A percentile compares a stretch with the other conserved stretches of the same genome.
Conservation (phyloP, 1,140 invertebrate species). For the Agrilus planipennis region DNA sequence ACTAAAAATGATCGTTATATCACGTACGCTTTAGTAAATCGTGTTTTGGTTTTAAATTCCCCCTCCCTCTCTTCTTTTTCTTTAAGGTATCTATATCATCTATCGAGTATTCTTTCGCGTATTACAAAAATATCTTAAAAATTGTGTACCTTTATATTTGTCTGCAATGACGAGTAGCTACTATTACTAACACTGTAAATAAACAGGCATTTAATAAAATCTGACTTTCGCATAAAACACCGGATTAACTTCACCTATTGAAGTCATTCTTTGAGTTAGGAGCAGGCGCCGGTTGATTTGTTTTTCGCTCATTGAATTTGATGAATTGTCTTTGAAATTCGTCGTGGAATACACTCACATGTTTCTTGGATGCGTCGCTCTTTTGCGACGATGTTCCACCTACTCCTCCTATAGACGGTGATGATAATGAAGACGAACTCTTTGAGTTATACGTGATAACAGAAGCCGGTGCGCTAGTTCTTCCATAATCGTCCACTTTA, state of each 20-base stretch:
- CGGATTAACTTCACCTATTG: constrained; percentile 26
- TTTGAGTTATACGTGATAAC: constrained; percentile 32
- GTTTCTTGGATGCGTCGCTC: constrained; percentile 10
- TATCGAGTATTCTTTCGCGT: too few relatives aligned
- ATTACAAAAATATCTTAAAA: too few relatives aligned
- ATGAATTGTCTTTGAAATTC: constrained; percentile 31
- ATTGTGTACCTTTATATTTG: too few relatives aligned
- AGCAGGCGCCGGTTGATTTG: constrained; percentile 10
- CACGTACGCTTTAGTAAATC: too few relatives aligned
- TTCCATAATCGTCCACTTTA: constrained; percentile 13
- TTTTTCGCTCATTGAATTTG: constrained; percentile 15
- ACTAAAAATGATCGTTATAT: too few relatives aligned
- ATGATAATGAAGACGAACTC: constrained; percentile 13
- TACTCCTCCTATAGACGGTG: constrained; percentile 2
- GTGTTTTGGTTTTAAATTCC: too few relatives aligned
- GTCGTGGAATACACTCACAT: constrained; percentile 23
- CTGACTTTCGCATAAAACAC: too few relatives aligned
- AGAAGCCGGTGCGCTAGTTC: constrained; percentile 24
- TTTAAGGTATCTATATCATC: too few relatives aligned
- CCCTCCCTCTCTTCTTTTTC: too few relatives aligned
- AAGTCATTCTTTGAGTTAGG: constrained; percentile 11
- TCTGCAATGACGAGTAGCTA: too few relatives aligned
- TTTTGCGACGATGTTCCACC: constrained; percentile 7
- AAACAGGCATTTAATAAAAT: too few relatives aligned
- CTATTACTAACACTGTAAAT: too few relatives aligned